Evolutionary conservation across 2,888 invertebrate species (phyloP), one percentile per base, ranked within the genome.

Genomic region (Falcaria lacertinaria): DNA sequence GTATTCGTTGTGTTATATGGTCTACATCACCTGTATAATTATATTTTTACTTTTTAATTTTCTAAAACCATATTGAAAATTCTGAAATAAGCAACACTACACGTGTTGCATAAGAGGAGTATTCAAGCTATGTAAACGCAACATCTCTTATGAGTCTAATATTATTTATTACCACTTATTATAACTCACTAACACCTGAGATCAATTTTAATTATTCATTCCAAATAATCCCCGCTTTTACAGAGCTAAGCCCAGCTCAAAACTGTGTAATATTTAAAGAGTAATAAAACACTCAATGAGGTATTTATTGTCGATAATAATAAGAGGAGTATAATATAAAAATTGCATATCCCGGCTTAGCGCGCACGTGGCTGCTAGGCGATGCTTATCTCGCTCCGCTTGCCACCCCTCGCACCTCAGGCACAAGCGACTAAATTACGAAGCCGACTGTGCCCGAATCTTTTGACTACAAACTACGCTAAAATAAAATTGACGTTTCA

Each of bases 311-410:
- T 48, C 57, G 63, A 66, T 74, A 69, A 73, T 74, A 76, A 75
- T 76, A 74, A 70, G 57, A 57, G 67, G 63, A 62, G 63, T 52
- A 74, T 77, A 75, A 79, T 80, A 77, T 62, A 79, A 74, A 79
- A 79, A 80, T 81, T 77, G 79, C 76, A 72, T 70, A 66, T 64
- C 64, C 70, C 71, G 64, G 71, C 74, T 74, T 73, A 68, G 47
- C 52, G 47, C 65, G 76, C 86, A 85, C 85, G 85, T 85, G 71
- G 54, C 71, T 14, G 63, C 71, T 52, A 44, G 52, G 57, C 72
- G 72, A 72, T 83, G 73, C 82, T 85, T 85, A 86, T 80, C 71
- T 65, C 85, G 85, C 84, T 74, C 72, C 71, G 76, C 58, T 84
- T 77, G 61, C 55, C 82, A 78, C 85, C 86, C 85, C 64, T 41